Conservation (phyloP, 2,797 vertebrate genomes). For the Malurus leucopterus region DNA sequence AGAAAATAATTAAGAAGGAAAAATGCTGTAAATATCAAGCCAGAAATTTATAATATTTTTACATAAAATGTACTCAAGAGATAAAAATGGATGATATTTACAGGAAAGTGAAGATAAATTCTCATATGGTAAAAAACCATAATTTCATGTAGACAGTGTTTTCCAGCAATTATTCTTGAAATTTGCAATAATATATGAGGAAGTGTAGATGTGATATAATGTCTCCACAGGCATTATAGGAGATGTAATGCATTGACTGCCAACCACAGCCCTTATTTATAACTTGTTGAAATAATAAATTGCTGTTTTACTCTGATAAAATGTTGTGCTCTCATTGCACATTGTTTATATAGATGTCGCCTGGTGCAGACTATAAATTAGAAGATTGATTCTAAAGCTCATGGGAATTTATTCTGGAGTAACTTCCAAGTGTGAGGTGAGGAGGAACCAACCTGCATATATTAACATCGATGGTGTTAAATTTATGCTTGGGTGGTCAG, state of each 20-base stretch:
- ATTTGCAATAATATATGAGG: neutral
- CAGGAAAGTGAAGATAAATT: neutral
- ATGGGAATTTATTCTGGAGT: neutral
- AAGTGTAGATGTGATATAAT: neutral
- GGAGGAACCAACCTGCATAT: neutral
- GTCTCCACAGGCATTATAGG: neutral
- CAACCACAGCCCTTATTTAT: neutral
- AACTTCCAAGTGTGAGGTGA: neutral
- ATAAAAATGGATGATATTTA: neutral
- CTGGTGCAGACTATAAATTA: neutral
- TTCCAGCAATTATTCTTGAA: slow-evolving; percentile 1
- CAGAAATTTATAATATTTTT: neutral
- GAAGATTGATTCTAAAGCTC: neutral
- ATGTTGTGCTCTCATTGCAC: neutral
- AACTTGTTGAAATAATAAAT: neutral
- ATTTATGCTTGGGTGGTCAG: neutral
- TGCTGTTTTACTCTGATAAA: neutral
- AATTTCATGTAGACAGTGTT: neutral
- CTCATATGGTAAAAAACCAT: neutral
- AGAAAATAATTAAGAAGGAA: neutral
- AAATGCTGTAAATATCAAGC: neutral
- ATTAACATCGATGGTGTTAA: neutral
- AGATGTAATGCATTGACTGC: neutral
- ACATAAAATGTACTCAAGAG: neutral
- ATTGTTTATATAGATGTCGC: neutral